Evolutionary conservation across 2,113 vertebrate genomes (phyloP), one percentile per base, ranked within the genome.

Genomic region (Osmerus mordax): DNA sequence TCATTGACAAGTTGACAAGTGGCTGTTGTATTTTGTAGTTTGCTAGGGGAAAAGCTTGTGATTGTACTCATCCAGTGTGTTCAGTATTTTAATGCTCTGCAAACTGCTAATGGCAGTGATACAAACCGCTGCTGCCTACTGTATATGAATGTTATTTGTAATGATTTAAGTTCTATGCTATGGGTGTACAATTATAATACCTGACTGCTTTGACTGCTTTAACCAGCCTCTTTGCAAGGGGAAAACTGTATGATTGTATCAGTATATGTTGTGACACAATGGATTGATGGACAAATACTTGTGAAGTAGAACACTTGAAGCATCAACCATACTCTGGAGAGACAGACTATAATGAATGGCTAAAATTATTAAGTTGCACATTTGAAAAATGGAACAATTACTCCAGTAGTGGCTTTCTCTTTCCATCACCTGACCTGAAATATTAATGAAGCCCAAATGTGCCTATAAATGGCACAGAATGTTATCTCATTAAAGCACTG

Each of bases 111-210:
- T 47, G 41, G 9, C 41, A 84, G 87, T 87, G 81, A 88, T 84
- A 82, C 90, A 81, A 82, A 88, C 88, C 90, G 87, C 84, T 83
- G 89, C 85, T 92, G 90, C 90, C 89, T 89, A 85, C 41, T 63
- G 69, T 88, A 72, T 78, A 82, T 84, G 74, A 80, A 70, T n/a
- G 41, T 76, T 83, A 79, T 81, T 88, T 64, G 83, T 74, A 75
- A 85, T 77, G 74, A 79, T 81, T 86, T 55, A 82, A 70, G 69
- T 81, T 81, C 77, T 77, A 78, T 73, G 83, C 80, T 87, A 83
- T 87, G 83, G 75, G 78, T 85, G 72, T 78, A 85, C 80, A 52
- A 68, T 86, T 71, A 82, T 52, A 12, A 29, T 83, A 71, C 74
- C 66, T 58, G 72, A 73, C 71, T 77, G 23, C 23, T 23, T 23